Percentiles rank a stretch among this genome's conserved stretches.
Conservation (phyloP, 2,113 vertebrate genomes). For the Entosphenus tridentatus region DNA sequence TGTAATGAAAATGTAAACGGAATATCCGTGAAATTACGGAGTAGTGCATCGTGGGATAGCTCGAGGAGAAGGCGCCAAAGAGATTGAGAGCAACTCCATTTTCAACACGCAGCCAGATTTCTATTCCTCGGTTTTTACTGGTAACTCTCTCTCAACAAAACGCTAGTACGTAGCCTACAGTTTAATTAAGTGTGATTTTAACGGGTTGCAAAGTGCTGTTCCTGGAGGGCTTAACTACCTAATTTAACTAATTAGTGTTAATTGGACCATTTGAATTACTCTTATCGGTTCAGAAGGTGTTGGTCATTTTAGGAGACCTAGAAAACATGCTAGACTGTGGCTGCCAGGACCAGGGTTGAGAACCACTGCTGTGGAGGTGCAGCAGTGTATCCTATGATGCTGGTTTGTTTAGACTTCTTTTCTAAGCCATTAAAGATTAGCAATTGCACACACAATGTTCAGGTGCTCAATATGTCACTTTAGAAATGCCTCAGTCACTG, state of each 20-base stretch:
- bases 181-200: not conserved
- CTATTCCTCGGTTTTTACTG: too few species aligned
- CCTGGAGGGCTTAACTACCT: not conserved
- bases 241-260: not conserved
- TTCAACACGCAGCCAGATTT: too few species aligned
- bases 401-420: slow-evolving; percentile 10
- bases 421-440: too few species aligned
- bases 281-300: slow-evolving; percentile 11
- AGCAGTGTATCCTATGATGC: slow-evolving; percentile 13
- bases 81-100: too few species aligned
- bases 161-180: not conserved
- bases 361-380: not conserved
- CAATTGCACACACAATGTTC: not conserved
- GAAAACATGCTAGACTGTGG: slow-evolving; percentile 12
- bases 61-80: too few species aligned
- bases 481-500: not conserved
- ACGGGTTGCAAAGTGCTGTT: not conserved
- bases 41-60: too few species aligned
- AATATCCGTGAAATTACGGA: too few species aligned
- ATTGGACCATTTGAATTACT: not conserved
- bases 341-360: slow-evolving; percentile 10
- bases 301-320: slow-evolving; percentile 2
- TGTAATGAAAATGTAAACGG: too few species aligned
- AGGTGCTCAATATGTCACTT: not conserved
- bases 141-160: not conserved